Base-by-base conservation (phyloP, 2,113 vertebrate genomes). In the Megaleporinus macrocephalus region DNA sequence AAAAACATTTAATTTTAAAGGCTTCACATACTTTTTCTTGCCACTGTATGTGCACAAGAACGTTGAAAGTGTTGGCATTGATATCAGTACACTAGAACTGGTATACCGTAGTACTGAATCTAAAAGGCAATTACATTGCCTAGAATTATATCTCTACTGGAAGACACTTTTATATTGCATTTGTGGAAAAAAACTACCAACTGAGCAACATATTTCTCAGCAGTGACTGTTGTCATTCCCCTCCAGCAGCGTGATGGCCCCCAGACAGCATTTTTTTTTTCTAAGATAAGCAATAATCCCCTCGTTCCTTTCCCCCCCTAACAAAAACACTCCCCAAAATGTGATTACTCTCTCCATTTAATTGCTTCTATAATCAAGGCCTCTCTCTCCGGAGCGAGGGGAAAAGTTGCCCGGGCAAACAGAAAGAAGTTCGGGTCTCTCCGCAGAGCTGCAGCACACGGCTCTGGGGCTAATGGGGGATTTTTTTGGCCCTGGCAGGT, bases 391-490 rank as follows among this genome's bases (percentile, higher is more conserved):
- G 29, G 73, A 69, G 73, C 27, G 57, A 26, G 57, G 57, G 41
- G 33, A 76, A 51, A 47, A 81, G 80, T 82, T 82, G 61, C 81
- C 65, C 27, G 41, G 66, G 68, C 78, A 83, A 73, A 78, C 78
- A 86, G 80, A 85, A 80, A 77, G 83, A 86, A 81, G 83, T 83
- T 83, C 55, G 18, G 73, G 70, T 81, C 74, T 84, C 61, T 74
- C 71, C 49, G 53, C 55, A 81, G 73, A 16, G n/a, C 66, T 79
- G 73, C 47, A 68, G 62, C 61, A 90, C 90, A 90, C 80, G 85
- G 91, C 88, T 90, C 84, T 81, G 85, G 89, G 85, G 82, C 81
- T 86, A 86, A 84, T 86, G 70, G 77, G 82, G 78, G 70, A 83
- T 81, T 80, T 76, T 74, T 81, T 82, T 83, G 81, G 78, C 85